phyloP scores from a whole-genome alignment of 1,140 invertebrate genomes.

The Sogatella furcifera region DNA sequence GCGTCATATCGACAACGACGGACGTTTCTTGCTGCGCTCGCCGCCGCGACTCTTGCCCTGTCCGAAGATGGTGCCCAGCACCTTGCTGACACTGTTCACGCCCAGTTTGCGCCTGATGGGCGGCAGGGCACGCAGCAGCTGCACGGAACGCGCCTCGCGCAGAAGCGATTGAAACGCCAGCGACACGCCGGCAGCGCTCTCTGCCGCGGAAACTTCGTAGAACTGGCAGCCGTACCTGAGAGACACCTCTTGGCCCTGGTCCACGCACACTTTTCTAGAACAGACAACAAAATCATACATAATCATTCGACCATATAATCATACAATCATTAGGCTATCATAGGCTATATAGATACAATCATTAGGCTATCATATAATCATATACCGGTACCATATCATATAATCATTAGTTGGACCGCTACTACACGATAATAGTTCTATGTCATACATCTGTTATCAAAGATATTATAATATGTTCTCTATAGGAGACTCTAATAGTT shows the following conservation, averaged over 20 bases:
- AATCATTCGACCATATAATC: too few relatives aligned
- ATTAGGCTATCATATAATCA: too few relatives aligned
- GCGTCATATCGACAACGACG: conserved; percentile 58
- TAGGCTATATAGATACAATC: too few relatives aligned
- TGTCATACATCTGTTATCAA: too few relatives aligned
- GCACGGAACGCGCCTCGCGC: conserved; percentile 57
- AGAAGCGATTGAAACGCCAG: conserved; percentile 70
- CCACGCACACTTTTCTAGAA: conserved; percentile 60
- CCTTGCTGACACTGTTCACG: conserved; percentile 68
- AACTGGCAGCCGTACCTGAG: conserved; percentile 69
- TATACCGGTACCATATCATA: too few relatives aligned
- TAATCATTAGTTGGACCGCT: too few relatives aligned
- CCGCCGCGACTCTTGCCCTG: conserved; percentile 49
- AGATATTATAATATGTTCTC: too few relatives aligned
- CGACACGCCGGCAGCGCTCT: conserved; percentile 63
- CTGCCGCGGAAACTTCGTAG: conserved; percentile 76
- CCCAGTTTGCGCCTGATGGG: conserved; percentile 60
- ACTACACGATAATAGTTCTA: too few relatives aligned
- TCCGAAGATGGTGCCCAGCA: conserved; percentile 65
- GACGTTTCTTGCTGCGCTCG: conserved; percentile 57
- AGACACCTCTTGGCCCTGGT: conserved; percentile 69
- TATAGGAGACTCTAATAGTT: too few relatives aligned
- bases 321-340: too few relatives aligned
- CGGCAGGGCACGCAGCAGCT: conserved; percentile 56
- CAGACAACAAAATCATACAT: too few relatives aligned